phyloP scores from a whole-genome alignment of 1,140 invertebrate species.

The Thereuonema tuberculata region DNA sequence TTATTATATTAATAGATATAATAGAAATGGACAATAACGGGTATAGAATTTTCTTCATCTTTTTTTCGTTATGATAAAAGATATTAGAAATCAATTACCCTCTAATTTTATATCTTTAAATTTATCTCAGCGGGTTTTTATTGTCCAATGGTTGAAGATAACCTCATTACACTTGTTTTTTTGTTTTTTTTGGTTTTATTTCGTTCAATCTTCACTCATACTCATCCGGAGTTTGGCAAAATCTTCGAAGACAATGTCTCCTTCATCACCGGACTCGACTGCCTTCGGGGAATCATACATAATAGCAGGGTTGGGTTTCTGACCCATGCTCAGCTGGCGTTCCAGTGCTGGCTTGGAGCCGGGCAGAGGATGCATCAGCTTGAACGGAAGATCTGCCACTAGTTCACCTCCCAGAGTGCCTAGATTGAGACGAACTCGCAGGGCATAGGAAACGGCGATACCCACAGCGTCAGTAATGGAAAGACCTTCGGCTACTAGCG shows the following conservation, averaged over 20 bases:
- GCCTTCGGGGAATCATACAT: background rate
- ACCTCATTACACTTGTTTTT: too few relatives aligned
- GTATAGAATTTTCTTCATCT: too few relatives aligned
- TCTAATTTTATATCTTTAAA: too few relatives aligned
- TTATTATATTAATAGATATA: too few relatives aligned
- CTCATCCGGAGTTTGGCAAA: constrained; percentile 2
- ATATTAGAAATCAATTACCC: too few relatives aligned
- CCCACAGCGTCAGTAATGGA: constrained; percentile 66
- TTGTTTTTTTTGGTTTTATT: too few relatives aligned
- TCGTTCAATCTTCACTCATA: constrained; percentile 6
- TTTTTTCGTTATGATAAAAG: too few relatives aligned
- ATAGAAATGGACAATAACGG: too few relatives aligned
- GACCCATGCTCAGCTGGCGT: background rate
- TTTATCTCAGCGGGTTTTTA: too few relatives aligned
- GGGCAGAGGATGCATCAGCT: constrained; percentile 64
- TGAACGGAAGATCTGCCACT: constrained; percentile 76
- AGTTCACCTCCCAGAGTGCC: constrained; percentile 77
- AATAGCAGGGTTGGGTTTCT: too few relatives aligned
- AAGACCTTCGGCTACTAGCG: constrained; percentile 56
- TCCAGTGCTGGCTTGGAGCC: constrained; percentile 18
- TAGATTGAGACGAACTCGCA: constrained; percentile 73
- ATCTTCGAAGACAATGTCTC: background rate
- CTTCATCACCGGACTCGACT: background rate
- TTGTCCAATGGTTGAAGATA: too few relatives aligned
- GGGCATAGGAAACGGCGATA: constrained; percentile 80